Conservation (phyloP, 1,140 invertebrate species). For the Drosophila arizonae region DNA sequence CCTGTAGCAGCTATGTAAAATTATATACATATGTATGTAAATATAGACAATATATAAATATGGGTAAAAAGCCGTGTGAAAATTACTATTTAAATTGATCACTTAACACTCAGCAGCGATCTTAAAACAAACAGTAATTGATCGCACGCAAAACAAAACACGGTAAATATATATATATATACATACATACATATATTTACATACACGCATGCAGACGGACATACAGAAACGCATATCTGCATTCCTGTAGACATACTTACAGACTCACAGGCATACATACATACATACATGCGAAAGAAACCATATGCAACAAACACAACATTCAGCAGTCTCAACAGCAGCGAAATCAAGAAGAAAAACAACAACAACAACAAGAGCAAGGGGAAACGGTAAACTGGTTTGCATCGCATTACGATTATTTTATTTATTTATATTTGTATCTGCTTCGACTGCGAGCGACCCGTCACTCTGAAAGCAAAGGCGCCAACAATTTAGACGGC, state of each 20-base stretch:
- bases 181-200: too few species aligned
- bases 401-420: constrained; percentile 13
- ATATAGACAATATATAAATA: too few species aligned
- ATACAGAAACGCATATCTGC: too few species aligned
- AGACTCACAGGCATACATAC: not conserved
- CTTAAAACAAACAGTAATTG: not conserved
- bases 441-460: not conserved
- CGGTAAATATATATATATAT: too few species aligned
- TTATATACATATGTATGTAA: too few species aligned
- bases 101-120: not conserved
- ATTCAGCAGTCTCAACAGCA: not conserved
- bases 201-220: too few species aligned
- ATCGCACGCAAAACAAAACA: constrained; percentile 1
- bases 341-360: constrained; percentile 1
- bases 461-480: constrained; percentile 20
- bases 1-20: constrained; percentile 19
- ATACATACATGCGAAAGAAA: not conserved
- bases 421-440: constrained; percentile 24
- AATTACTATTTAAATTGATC: constrained; percentile 7
- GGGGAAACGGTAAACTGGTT: constrained; percentile 33
- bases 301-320: not conserved
- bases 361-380: constrained; percentile 12
- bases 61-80: constrained; percentile 12
- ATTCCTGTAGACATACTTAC: too few species aligned
- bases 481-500: constrained; percentile 21